Conservation (phyloP, 1,140 invertebrate species). For the Sitobion miscanthi region DNA sequence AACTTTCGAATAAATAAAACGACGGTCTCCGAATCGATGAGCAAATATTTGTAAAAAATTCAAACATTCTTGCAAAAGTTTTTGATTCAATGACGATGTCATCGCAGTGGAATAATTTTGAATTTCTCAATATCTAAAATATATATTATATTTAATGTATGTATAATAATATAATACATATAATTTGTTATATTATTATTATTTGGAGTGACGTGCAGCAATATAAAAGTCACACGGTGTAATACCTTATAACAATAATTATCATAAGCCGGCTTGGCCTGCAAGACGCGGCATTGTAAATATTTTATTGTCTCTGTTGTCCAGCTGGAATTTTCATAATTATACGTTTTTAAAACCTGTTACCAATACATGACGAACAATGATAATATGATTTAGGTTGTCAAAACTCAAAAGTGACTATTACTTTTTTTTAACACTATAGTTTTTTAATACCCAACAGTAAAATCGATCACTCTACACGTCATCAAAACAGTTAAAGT, state of each 20-base stretch:
- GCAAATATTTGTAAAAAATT: no score
- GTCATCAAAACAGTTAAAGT: background rate
- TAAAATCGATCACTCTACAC: background rate
- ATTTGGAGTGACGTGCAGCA: constrained; percentile 5
- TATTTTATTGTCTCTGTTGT: background rate
- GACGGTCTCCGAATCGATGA: no score
- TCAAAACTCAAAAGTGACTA: background rate
- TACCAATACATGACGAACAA: background rate
- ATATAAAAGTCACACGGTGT: background rate
- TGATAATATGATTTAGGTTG: background rate
- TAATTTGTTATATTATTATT: background rate
- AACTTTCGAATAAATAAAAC: no score
- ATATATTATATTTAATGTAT: no score
- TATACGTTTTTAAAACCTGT: constrained; percentile 17
- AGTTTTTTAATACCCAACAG: background rate
- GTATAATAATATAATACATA: no score
- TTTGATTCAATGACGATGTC: no score
- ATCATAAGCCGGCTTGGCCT: background rate
- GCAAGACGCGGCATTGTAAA: background rate
- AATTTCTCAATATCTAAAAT: no score
- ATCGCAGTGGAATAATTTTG: no score
- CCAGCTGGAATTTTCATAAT: background rate
- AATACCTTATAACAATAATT: background rate
- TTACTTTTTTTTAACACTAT: background rate
- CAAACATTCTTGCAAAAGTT: no score